Conservation (phyloP, 2,113 vertebrate species). For the Lanius ludovicianus region DNA sequence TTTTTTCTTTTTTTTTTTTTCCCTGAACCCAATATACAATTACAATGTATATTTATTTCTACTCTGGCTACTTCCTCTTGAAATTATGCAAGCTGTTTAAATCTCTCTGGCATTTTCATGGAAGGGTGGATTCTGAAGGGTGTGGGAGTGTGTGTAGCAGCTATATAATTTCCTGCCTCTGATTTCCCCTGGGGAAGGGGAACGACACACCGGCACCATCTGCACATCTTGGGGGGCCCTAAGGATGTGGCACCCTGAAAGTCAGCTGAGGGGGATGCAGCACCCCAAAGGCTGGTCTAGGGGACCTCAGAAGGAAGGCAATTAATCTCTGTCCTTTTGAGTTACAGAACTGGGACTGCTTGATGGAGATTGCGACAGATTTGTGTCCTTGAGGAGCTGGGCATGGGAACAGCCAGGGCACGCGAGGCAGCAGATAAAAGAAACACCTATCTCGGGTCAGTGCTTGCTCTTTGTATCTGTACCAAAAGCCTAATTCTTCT, state of each 20-base stretch:
- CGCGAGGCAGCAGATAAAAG: background rate
- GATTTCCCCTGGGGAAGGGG: background rate
- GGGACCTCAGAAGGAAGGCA: background rate
- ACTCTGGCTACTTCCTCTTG: background rate
- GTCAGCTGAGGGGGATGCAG: background rate
- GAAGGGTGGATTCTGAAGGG: background rate
- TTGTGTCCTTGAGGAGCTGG: background rate
- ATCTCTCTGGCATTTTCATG: slow-evolving; percentile 24
- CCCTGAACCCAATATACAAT: background rate
- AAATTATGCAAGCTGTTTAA: slow-evolving; percentile 38
- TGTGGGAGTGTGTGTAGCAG: background rate
- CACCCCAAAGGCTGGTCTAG: background rate
- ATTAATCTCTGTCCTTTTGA: background rate
- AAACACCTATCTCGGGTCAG: background rate
- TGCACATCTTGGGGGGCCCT: background rate
- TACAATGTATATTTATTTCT: slow-evolving; percentile 13
- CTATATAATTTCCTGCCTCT: background rate
- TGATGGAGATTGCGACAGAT: background rate
- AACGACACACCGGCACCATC: background rate
- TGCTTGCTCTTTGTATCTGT: background rate
- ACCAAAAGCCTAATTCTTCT: background rate
- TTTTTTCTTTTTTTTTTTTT: fast-evolving
- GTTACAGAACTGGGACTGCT: background rate
- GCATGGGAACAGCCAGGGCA: background rate
- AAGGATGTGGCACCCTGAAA: background rate